phyloP scores from a whole-genome alignment of 2,113 vertebrate species.

The Nerophis lumbriciformis region DNA sequence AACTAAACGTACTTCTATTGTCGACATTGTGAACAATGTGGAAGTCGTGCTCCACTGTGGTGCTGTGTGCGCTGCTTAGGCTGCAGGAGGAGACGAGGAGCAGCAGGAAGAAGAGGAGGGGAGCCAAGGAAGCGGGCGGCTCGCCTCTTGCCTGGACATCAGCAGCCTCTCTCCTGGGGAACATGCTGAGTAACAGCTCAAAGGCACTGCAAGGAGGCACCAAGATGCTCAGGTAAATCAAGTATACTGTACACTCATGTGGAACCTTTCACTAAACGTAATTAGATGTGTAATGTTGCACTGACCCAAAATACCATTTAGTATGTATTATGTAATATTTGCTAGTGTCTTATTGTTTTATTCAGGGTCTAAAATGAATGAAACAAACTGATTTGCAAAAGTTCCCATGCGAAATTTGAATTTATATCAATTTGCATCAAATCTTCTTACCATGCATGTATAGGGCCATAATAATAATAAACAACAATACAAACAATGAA shows the following conservation, averaged over 20 bases:
- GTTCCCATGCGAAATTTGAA: not conserved
- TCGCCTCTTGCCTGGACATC: constrained; percentile 52
- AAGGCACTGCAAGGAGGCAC: constrained; percentile 40
- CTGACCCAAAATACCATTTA: too few relatives aligned
- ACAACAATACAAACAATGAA: too few relatives aligned
- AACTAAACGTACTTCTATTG: constrained; percentile 81
- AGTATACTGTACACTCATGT: not conserved
- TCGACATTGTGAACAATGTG: constrained; percentile 82
- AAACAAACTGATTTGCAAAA: not conserved
- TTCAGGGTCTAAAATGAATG: too few relatives aligned
- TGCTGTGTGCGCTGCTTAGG: constrained; percentile 71
- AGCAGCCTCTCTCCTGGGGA: constrained; percentile 40
- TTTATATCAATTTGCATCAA: not conserved
- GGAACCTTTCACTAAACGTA: not conserved
- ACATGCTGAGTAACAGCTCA: constrained; percentile 47
- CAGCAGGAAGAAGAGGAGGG: constrained; percentile 68
- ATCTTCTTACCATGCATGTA: not conserved
- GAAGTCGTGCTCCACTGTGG: constrained; percentile 80
- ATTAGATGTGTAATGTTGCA: too few relatives aligned
- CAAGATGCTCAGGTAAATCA: constrained; percentile 4
- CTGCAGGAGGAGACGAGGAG: constrained; percentile 72
- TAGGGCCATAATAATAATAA: too few relatives aligned
- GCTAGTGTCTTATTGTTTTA: too few relatives aligned
- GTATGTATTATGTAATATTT: too few relatives aligned
- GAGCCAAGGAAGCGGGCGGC: constrained; percentile 63